Base-by-base conservation (phyloP, 2,113 vertebrate species). In the Morone chrysops region DNA sequence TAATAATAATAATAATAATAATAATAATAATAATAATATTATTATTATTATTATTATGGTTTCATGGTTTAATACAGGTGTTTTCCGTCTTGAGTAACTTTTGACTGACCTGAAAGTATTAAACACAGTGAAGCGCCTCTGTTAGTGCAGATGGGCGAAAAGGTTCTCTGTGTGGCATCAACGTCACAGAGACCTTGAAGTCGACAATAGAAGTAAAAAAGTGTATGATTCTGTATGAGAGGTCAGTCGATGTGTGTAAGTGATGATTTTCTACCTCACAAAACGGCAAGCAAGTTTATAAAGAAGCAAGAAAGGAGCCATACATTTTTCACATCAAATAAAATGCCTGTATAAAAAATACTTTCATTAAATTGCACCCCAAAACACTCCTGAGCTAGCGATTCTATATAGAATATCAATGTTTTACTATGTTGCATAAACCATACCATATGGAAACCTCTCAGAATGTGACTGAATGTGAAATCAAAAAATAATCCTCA, bases 401-500 rank as follows among this genome's bases (percentile, higher is more conserved):
- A 8, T 0, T 25, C 43, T 57, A 31, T 43, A 31, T 25, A 53
- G 22, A 75, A 75, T 60, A 78, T 74, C 60, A 69, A 0, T 25
- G 25, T 22, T 59, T 74, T 43, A 31, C 54, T 57, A 8, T 56
- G 41, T 17, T 56, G 25, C 20, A 69, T 67, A 70, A 84, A 79
- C 2, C 18, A 17, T 22, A 80, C 38, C 61, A 84, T 62, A 78
- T 84, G 70, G 70, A 68, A 77, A 43, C 70, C 50, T 51, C 25
- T 36, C 18, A 54, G 73, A 70, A 84, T 74, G 57, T 50, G 70
- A 84, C 61, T 25, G 65, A 48, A 62, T 68, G 22, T 68, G 53
- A 84, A 80, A 80, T 74, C 36, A 63, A 70, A 71, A 82, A 81
- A 77, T 14, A 68, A 82, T 82, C 78, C 81, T 78, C 71, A 80